A percentile compares a stretch with the other conserved stretches of the same genome.
phyloP scores from a whole-genome alignment of 1,140 invertebrate species.

The Apolygus lucorum region DNA sequence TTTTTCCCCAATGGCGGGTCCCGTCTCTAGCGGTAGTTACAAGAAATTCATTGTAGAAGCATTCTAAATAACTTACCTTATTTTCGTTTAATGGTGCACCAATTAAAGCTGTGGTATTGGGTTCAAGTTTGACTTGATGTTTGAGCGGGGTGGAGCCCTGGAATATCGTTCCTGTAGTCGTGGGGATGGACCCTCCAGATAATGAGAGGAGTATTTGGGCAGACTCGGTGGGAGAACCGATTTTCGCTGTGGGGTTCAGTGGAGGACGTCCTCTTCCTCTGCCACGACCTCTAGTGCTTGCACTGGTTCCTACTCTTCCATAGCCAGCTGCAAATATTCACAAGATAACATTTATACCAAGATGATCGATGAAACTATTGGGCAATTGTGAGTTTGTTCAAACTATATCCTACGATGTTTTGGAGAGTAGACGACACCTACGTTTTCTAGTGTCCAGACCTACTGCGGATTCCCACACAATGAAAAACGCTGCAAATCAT shows the following conservation, averaged over 20 bases:
- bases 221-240: constrained; percentile 33
- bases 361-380: too few species aligned
- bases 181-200: constrained; percentile 26
- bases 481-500: too few species aligned
- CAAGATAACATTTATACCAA: too few species aligned
- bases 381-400: too few species aligned
- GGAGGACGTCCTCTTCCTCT: constrained; percentile 28
- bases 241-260: constrained; percentile 24
- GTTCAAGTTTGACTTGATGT: neutral
- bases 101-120: neutral
- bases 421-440: too few species aligned
- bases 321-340: constrained; percentile 25
- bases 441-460: too few species aligned
- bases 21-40: too few species aligned
- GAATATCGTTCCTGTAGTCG: neutral
- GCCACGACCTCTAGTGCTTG: constrained; percentile 29
- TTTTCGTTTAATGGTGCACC: neutral
- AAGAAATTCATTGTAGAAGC: too few species aligned
- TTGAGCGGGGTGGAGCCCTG: neutral
- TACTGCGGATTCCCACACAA: too few species aligned
- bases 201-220: constrained; percentile 37
- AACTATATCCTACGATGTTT: too few species aligned
- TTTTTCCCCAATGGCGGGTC: too few species aligned
- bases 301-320: constrained; percentile 5
- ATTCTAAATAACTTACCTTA: neutral